Evolutionary conservation across 2,888 invertebrate species (phyloP).

Genomic region (Charanyca ferruginea): DNA sequence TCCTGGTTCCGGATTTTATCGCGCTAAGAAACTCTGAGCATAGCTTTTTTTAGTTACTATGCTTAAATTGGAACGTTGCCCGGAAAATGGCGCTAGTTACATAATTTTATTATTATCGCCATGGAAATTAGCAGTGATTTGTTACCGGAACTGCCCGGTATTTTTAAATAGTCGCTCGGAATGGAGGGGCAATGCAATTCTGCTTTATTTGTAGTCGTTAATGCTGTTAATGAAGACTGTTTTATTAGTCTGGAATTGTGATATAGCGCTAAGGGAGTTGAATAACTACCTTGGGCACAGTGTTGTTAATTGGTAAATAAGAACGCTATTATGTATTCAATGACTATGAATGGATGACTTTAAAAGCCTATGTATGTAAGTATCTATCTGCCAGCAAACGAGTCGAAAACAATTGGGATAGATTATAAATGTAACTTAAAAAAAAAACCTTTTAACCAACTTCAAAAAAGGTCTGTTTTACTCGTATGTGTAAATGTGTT

Average conservation of each 20-base stretch:
- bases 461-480: no score
- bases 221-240: conserved; percentile 6
- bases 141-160: neutral
- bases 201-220: neutral
- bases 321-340: no score
- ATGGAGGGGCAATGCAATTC: conserved; percentile 21
- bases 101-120: neutral
- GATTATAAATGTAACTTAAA: no score
- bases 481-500: no score
- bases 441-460: no score
- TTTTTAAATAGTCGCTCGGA: conserved; percentile 15
- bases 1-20: no score
- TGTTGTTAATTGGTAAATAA: neutral
- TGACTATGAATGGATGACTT: no score
- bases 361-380: no score
- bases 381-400: no score
- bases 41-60: conserved; percentile 21
- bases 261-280: no score
- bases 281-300: neutral
- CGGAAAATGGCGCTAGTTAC: neutral
- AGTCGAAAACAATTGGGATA: neutral
- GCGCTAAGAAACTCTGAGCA: no score
- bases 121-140: conserved; percentile 7
- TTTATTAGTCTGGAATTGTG: conserved; percentile 8
- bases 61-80: conserved; percentile 40